These are phyloP conservation scores for Cosmia trapezina DNA, from an alignment of 2,888 invertebrate species.

Conservation along the genomic window DNA sequence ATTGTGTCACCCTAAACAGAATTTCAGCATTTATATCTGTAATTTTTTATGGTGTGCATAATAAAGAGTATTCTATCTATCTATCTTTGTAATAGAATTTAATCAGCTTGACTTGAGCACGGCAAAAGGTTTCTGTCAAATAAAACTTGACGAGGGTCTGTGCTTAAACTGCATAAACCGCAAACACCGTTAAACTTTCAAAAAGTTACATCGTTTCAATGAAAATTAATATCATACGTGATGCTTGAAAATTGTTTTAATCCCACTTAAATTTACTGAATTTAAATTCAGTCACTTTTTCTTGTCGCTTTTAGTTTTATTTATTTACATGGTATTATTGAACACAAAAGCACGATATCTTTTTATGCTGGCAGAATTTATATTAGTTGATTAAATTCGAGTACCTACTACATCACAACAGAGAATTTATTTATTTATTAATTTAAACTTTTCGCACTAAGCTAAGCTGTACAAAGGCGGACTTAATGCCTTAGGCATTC, in stretches of 20 bases:
- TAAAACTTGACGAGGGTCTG: slow-evolving; percentile 16
- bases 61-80: too few relatives aligned
- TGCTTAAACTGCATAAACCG: slow-evolving; percentile 19
- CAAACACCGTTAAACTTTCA: slow-evolving; percentile 11
- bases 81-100: too few relatives aligned
- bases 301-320: neutral
- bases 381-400: slow-evolving; percentile 31
- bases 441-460: too few relatives aligned
- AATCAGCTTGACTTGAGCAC: slow-evolving; percentile 10
- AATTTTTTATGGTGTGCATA: too few relatives aligned
- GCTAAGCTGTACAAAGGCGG: too few relatives aligned
- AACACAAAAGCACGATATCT: slow-evolving; percentile 20
- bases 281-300: slow-evolving; percentile 8
- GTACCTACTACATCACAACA: neutral
- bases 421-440: too few relatives aligned
- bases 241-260: slow-evolving; percentile 14
- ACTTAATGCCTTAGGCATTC: too few relatives aligned
- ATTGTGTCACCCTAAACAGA: too few relatives aligned
- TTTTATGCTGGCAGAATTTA: slow-evolving; percentile 38
- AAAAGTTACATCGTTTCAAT: slow-evolving; percentile 22
- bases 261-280: slow-evolving; percentile 5
- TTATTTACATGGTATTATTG: slow-evolving; percentile 19
- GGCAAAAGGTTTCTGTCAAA: slow-evolving; percentile 34
- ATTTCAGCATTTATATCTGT: too few relatives aligned
- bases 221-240: slow-evolving; percentile 22